These are phyloP conservation scores for Sturmia bella DNA, from an alignment of 2,888 invertebrate species.

Conservation along the genomic window DNA sequence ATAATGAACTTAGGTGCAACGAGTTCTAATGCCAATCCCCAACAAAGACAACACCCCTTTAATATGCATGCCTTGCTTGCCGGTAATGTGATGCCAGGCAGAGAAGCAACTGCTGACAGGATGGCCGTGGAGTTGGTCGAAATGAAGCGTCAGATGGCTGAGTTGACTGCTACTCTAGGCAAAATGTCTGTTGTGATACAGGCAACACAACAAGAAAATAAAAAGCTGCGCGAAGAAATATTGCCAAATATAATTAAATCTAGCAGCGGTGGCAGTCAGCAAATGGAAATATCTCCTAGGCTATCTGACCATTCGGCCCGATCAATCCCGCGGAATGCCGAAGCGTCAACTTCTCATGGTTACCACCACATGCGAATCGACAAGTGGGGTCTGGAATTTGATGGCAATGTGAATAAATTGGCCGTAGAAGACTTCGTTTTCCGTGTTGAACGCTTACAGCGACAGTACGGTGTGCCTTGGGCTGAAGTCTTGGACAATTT, in stretches of 20 bases:
- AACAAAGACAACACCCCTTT: no score
- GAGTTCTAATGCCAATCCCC: no score
- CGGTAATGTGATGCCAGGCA: background rate
- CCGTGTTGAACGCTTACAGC: background rate
- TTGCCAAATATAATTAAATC: background rate
- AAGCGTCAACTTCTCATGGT: no score
- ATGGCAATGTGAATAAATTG: background rate
- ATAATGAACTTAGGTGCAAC: background rate
- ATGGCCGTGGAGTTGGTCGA: background rate
- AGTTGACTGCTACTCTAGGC: background rate
- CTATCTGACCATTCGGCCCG: background rate
- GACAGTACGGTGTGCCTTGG: background rate
- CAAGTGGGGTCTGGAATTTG: constrained; percentile 6
- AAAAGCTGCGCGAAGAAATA: background rate
- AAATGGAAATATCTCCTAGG: background rate
- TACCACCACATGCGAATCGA: background rate
- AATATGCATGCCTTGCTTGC: no score
- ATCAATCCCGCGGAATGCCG: background rate
- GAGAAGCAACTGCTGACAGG: background rate
- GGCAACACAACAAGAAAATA: background rate
- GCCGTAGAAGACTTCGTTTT: constrained; percentile 2
- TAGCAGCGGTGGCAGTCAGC: no score
- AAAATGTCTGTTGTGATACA: constrained; percentile 1
- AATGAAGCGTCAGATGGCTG: background rate
- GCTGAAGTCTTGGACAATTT: background rate